Conservation (phyloP, 1,140 invertebrate species). For the Heliconius eleuchia region DNA sequence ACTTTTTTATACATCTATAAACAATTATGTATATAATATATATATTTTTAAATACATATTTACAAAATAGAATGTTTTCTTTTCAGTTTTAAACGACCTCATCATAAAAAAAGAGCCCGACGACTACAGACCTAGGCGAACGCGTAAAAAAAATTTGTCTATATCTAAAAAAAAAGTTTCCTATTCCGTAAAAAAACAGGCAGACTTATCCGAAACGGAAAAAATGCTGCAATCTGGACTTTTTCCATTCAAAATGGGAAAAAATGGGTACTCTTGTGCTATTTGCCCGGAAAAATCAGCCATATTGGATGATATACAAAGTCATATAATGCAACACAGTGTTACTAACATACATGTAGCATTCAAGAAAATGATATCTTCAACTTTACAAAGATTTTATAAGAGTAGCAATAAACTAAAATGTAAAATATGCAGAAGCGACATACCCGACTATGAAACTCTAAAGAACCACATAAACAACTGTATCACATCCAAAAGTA, state of each 20-base stretch:
- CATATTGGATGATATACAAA: constrained; percentile 60
- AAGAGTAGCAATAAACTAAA: constrained; percentile 44
- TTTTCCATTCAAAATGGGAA: constrained; percentile 70
- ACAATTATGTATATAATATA: too few relatives aligned
- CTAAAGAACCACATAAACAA: constrained; percentile 57
- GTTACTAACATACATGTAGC: constrained; percentile 57
- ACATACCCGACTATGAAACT: constrained; percentile 54
- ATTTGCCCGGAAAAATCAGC: constrained; percentile 60
- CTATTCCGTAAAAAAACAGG: constrained; percentile 45
- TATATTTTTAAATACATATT: too few relatives aligned
- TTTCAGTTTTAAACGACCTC: not conserved
- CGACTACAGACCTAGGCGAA: constrained; percentile 42
- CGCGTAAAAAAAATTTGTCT: constrained; percentile 39
- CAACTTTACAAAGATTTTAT: constrained; percentile 61
- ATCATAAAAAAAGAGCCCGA: constrained; percentile 40
- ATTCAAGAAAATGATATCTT: constrained; percentile 66
- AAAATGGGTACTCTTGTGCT: constrained; percentile 59
- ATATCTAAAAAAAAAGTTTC: constrained; percentile 46
- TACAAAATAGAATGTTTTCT: not conserved
- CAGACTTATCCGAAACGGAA: constrained; percentile 53
- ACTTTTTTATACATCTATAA: too few relatives aligned
- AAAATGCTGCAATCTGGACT: constrained; percentile 55
- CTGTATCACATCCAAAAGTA: constrained; percentile 47
- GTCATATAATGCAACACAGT: constrained; percentile 56
- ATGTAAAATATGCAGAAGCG: constrained; percentile 62